Percentiles rank a stretch among this genome's conserved stretches.
phyloP scores from a whole-genome alignment of 2,888 invertebrate species.

The Philopedon plagiatum region DNA sequence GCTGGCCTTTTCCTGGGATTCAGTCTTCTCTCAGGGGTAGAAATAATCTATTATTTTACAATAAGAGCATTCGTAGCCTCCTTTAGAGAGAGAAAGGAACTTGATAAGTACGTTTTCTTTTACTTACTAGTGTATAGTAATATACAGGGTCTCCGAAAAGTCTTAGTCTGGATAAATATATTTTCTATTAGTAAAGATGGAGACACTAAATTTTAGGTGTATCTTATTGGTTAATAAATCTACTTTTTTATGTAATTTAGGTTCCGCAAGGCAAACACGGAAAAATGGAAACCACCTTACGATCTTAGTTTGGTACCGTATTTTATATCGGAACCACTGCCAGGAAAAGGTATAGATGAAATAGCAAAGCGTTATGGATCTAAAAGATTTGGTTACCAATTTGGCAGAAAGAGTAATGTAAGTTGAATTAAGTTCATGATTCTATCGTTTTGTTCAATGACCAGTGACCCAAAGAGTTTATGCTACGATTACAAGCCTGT shows the following conservation, averaged over 20 bases:
- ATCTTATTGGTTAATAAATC: not conserved
- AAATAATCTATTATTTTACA: slow-evolving; percentile 84
- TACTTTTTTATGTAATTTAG: slow-evolving; percentile 57
- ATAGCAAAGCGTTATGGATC: slow-evolving; percentile 42
- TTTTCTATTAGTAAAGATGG: too few relatives aligned
- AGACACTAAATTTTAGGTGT: too few relatives aligned
- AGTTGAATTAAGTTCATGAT: too few relatives aligned
- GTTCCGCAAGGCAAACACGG: slow-evolving; percentile 68
- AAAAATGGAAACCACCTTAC: slow-evolving; percentile 60
- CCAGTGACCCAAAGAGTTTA: too few relatives aligned
- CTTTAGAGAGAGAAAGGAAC: slow-evolving; percentile 29
- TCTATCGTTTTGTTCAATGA: too few relatives aligned
- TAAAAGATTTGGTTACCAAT: not conserved
- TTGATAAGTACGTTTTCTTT: slow-evolving; percentile 34
- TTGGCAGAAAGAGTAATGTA: slow-evolving; percentile 39
- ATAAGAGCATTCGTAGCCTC: slow-evolving; percentile 72
- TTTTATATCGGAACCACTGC: slow-evolving; percentile 60
- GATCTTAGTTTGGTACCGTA: slow-evolving; percentile 66
- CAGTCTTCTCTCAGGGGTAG: slow-evolving; percentile 82
- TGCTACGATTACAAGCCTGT: too few relatives aligned
- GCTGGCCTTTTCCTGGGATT: slow-evolving; percentile 81
- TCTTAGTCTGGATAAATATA: too few relatives aligned
- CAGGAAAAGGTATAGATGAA: slow-evolving; percentile 58
- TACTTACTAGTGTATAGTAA: too few relatives aligned
- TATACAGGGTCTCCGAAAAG: too few relatives aligned